These are phyloP conservation scores for Ifrita kowaldi DNA, from an alignment of 2,113 vertebrate genomes.

Conservation along the genomic window DNA sequence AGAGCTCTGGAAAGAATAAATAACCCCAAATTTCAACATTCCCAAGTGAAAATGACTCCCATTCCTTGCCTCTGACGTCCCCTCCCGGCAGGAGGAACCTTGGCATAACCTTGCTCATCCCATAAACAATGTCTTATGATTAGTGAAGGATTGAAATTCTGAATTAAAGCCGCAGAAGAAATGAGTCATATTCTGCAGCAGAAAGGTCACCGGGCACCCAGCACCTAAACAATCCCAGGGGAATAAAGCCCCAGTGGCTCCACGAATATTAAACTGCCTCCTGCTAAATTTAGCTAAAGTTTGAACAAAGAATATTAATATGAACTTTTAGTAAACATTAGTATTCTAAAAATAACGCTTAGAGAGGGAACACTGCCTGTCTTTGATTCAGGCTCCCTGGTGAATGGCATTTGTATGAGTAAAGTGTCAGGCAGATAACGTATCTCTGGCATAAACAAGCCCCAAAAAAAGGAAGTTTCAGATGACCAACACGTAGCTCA, in stretches of 20 bases:
- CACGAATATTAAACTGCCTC: neutral
- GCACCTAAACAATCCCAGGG: neutral
- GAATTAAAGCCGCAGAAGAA: neutral
- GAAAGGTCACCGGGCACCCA: neutral
- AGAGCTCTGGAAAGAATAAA: neutral
- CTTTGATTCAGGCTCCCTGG: neutral
- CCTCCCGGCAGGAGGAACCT: neutral
- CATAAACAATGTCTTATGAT: neutral
- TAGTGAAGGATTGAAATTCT: neutral
- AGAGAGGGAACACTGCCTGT: neutral
- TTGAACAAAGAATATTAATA: neutral
- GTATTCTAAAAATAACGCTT: neutral
- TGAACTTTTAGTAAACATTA: neutral
- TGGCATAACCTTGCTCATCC: neutral
- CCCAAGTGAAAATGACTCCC: neutral
- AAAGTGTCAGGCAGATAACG: neutral
- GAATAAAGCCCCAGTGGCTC: neutral
- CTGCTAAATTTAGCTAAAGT: neutral
- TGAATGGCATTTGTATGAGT: neutral
- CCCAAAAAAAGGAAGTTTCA: slow-evolving; percentile 28
- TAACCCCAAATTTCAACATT: neutral
- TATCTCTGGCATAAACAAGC: neutral
- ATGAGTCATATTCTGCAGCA: neutral
- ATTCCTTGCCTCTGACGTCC: neutral
- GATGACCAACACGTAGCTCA: neutral